phyloP scores from a whole-genome alignment of 2,113 vertebrate genomes.

The Dissostichus mawsoni region DNA sequence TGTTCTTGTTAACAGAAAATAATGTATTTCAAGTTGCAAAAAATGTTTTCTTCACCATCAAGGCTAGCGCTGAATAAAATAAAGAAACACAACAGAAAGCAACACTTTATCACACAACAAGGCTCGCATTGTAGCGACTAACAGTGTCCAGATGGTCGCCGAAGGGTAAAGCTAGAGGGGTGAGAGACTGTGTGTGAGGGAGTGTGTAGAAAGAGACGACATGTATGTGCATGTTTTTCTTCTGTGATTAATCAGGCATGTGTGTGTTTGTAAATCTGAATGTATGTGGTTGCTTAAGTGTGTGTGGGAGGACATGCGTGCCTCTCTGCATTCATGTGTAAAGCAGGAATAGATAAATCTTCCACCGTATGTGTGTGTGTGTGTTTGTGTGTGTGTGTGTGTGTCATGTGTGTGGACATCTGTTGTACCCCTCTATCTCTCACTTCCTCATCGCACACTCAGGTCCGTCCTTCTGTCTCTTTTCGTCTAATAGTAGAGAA shows the following conservation, averaged over 20 bases:
- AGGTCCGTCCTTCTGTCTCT: conserved; percentile 60
- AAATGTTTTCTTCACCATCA: conserved; percentile 1
- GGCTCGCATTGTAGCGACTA: conserved; percentile 46
- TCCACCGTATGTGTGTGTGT: conserved; percentile 10
- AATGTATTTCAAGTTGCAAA: conserved; percentile 27
- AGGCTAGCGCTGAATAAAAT: conserved; percentile 9
- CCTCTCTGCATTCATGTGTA: neutral
- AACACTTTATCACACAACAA: conserved; percentile 58
- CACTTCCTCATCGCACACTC: conserved; percentile 53
- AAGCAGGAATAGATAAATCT: conserved; percentile 13
- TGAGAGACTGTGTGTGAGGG: conserved; percentile 19
- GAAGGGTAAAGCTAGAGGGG: conserved; percentile 59
- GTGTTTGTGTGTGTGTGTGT: neutral
- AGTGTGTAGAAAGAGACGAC: conserved; percentile 16
- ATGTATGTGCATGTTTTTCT: conserved; percentile 30
- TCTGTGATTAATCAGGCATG: conserved; percentile 31
- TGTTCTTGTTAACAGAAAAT: conserved; percentile 23
- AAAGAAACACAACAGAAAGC: conserved; percentile 33
- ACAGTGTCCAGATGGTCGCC: conserved; percentile 76
- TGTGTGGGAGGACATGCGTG: conserved; percentile 14
- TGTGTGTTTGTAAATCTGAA: conserved; percentile 8
- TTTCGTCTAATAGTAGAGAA: conserved; percentile 35
- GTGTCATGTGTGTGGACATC: conserved; percentile 54
- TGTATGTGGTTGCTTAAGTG: neutral
- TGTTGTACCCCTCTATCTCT: conserved; percentile 47